Evolutionary conservation across 1,140 invertebrate species (phyloP), one percentile per base, ranked within the genome.

Genomic region (Eupeodes corollae): DNA sequence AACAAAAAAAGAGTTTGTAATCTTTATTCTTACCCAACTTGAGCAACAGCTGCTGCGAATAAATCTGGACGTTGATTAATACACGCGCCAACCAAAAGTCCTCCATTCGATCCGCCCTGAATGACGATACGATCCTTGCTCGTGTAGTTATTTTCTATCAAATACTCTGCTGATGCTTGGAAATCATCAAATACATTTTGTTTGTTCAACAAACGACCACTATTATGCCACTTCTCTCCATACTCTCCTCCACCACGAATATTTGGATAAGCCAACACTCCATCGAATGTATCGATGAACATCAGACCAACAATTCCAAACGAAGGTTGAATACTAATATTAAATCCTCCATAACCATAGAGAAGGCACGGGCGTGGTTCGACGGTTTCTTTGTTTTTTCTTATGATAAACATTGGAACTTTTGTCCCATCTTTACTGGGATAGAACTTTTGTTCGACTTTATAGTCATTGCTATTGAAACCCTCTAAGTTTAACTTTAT

Each of bases 171-270:
- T 14, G 93, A 93, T 50, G 78, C 73, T 63, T 91, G 86, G 70
- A 99, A 98, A 73, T 99, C 96, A 72, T 98, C 86, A 70, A 98
- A 98, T 34, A 86, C 85, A 73, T 98, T 99, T 73, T 98, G 95
- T 68, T 98, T 99, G 53, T 97, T 95, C 0, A 83, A 75, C 40
- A 93, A 75, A 18, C 88, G 79, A 11, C 95, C 96, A 13, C 71
- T 84, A 69, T 98, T 89, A 69, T 99, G 94, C 96, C 96, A 99
- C 46, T 80, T 82, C 69, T 96, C 88, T 35, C 96, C 96, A 71
- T 98, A 99, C 71, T 99, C 95, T 1, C 92, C 92, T 60, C 96
- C 96, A 44, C 96, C 96, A 39, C 96, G 75, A 39, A 99, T 84
- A 73, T 98, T 99, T 12, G 96, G 84, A 54, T 96, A 76, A 12